A percentile compares a stretch with the other conserved stretches of the same genome.
Conservation (phyloP, 2,888 invertebrate species). For the Pharmacophagus antenor region DNA sequence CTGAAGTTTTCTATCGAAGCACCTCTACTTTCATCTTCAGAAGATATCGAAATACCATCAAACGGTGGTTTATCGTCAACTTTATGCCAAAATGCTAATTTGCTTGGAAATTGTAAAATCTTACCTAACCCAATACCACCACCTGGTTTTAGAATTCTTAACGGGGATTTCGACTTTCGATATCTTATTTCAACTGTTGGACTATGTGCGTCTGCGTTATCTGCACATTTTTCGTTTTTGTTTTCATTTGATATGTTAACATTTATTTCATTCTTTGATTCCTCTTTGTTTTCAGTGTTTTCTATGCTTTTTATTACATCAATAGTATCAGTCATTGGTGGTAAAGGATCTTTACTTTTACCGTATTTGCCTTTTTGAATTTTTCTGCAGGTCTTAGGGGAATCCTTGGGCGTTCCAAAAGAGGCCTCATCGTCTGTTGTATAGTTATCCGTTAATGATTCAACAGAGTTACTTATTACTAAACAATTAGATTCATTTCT, state of each 20-base stretch:
- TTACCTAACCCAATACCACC: slow-evolving; percentile 60
- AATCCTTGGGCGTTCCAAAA: slow-evolving; percentile 71
- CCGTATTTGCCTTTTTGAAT: slow-evolving; percentile 69
- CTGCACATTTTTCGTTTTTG: neutral
- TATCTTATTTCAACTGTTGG: slow-evolving; percentile 55
- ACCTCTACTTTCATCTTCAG: slow-evolving; percentile 55
- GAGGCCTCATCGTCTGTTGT: slow-evolving; percentile 71
- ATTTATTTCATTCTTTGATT: slow-evolving; percentile 36
- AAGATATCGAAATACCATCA: slow-evolving; percentile 55
- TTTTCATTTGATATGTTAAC: neutral
- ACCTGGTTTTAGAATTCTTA: slow-evolving; percentile 50
- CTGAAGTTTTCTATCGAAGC: slow-evolving; percentile 53
- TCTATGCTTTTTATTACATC: slow-evolving; percentile 60
- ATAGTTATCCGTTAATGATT: slow-evolving; percentile 33
- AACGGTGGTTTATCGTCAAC: slow-evolving; percentile 58
- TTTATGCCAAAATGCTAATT: slow-evolving; percentile 80
- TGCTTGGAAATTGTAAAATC: slow-evolving; percentile 78
- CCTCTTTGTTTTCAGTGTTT: slow-evolving; percentile 47
- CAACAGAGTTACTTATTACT: slow-evolving; percentile 10
- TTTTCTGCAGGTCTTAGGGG: slow-evolving; percentile 65
- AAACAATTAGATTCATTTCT: slow-evolving; percentile 9
- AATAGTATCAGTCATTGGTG: slow-evolving; percentile 44
- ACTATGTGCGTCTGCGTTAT: slow-evolving; percentile 44
- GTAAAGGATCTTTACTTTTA: slow-evolving; percentile 71
- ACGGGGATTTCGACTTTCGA: slow-evolving; percentile 66